phyloP scores from a whole-genome alignment of 2,888 invertebrate genomes.

The Nymphalis polychloros region DNA sequence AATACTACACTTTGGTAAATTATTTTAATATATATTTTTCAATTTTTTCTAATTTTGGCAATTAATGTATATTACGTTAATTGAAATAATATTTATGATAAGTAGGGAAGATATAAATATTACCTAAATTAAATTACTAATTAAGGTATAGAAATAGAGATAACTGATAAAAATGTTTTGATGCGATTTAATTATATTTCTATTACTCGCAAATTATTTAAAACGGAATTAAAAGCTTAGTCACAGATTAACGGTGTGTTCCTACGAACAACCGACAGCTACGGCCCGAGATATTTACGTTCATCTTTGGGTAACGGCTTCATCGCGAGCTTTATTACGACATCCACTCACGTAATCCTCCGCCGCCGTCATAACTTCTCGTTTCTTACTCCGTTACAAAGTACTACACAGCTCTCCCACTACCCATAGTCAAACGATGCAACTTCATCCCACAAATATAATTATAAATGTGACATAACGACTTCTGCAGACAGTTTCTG shows the following conservation, averaged over 20 bases:
- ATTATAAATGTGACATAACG: background rate
- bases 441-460: slow-evolving; percentile 8
- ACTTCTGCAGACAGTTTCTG: background rate
- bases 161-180: too few relatives aligned
- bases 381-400: slow-evolving; percentile 76
- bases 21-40: too few relatives aligned
- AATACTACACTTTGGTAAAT: background rate
- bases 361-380: slow-evolving; percentile 79
- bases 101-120: too few relatives aligned
- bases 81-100: too few relatives aligned
- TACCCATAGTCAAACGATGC: slow-evolving; percentile 46
- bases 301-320: slow-evolving; percentile 81
- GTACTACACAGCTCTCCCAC: slow-evolving; percentile 72
- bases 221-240: background rate
- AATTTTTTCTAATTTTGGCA: too few relatives aligned
- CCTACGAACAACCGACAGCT: slow-evolving; percentile 59
- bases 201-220: too few relatives aligned
- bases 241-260: slow-evolving; percentile 47
- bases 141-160: too few relatives aligned
- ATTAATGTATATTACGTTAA: too few relatives aligned
- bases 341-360: slow-evolving; percentile 82
- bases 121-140: too few relatives aligned
- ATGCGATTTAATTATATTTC: too few relatives aligned
- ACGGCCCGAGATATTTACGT: slow-evolving; percentile 79
- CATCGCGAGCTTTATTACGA: slow-evolving; percentile 82